phyloP scores from a whole-genome alignment of 2,797 vertebrate species.

The Cetoscarus ocellatus region DNA sequence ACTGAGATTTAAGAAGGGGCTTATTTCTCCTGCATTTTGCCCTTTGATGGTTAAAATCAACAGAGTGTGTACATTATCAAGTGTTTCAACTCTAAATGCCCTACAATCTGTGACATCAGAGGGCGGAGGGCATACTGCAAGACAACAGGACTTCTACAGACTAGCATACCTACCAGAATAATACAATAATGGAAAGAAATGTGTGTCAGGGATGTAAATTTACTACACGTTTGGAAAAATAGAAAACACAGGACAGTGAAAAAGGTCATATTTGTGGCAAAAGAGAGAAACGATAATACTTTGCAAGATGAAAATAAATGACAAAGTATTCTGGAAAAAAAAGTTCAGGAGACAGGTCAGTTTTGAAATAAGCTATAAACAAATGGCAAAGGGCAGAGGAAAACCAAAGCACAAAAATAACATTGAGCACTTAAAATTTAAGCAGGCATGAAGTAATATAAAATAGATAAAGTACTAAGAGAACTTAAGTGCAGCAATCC shows the following conservation, averaged over 20 bases:
- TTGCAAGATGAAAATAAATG: conserved; percentile 4
- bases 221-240: conserved; percentile 16
- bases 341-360: neutral
- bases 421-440: neutral
- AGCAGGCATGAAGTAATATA: conserved; percentile 1
- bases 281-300: conserved; percentile 21
- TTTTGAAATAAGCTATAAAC: too few relatives aligned
- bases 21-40: conserved; percentile 65
- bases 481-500: neutral
- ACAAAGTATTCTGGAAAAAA: conserved; percentile 4
- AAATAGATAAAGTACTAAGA: neutral
- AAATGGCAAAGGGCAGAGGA: too few relatives aligned
- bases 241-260: neutral
- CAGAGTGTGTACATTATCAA: conserved; percentile 24
- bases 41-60: conserved; percentile 63
- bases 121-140: conserved; percentile 17
- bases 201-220: conserved; percentile 12
- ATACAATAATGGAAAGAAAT: neutral
- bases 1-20: conserved; percentile 65
- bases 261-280: conserved; percentile 22
- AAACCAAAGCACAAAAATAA: neutral
- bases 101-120: conserved; percentile 31
- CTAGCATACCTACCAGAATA: too few relatives aligned
- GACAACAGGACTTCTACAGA: conserved; percentile 40
- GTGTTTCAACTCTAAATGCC: conserved; percentile 56